phyloP scores from a whole-genome alignment of 2,113 vertebrate genomes.

The Rhinoderma darwinii region DNA sequence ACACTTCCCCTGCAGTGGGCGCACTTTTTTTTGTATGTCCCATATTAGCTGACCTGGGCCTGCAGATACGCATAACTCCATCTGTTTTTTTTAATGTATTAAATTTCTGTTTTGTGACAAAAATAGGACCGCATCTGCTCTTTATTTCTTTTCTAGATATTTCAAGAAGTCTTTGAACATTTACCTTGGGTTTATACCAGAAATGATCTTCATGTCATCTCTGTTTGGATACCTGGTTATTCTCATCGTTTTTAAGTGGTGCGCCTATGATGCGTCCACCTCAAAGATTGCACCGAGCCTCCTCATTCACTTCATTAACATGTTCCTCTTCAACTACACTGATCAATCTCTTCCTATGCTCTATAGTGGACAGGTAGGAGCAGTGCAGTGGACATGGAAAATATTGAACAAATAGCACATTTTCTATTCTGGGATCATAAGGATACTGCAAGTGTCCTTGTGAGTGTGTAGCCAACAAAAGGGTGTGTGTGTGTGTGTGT shows the following conservation, averaged over 20 bases:
- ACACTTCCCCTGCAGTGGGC: too few relatives aligned
- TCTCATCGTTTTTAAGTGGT: constrained; percentile 95
- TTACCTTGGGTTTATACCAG: constrained; percentile 94
- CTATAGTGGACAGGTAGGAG: constrained; percentile 90
- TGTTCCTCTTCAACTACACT: constrained; percentile 93
- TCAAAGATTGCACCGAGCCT: constrained; percentile 91
- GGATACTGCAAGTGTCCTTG: too few relatives aligned
- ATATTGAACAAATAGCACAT: background rate
- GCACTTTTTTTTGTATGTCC: too few relatives aligned
- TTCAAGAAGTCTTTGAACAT: constrained; percentile 95
- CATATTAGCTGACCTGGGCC: background rate
- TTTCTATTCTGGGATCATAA: too few relatives aligned
- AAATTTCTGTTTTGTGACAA: background rate
- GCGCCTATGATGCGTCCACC: constrained; percentile 78
- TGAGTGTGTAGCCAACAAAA: too few relatives aligned
- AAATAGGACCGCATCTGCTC: background rate
- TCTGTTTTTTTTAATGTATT: too few relatives aligned
- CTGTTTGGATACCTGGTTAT: constrained; percentile 94
- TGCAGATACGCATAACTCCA: too few relatives aligned
- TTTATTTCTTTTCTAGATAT: constrained; percentile 75
- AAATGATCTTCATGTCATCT: constrained; percentile 91
- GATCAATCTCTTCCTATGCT: constrained; percentile 78
- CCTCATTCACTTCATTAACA: constrained; percentile 97
- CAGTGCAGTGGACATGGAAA: background rate
- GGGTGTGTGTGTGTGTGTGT: too few relatives aligned